A percentile compares a stretch with the other conserved stretches of the same genome.
These are phyloP conservation scores for Aramus guarauna DNA, from an alignment of 2,113 vertebrate species.

Conservation along the genomic window DNA sequence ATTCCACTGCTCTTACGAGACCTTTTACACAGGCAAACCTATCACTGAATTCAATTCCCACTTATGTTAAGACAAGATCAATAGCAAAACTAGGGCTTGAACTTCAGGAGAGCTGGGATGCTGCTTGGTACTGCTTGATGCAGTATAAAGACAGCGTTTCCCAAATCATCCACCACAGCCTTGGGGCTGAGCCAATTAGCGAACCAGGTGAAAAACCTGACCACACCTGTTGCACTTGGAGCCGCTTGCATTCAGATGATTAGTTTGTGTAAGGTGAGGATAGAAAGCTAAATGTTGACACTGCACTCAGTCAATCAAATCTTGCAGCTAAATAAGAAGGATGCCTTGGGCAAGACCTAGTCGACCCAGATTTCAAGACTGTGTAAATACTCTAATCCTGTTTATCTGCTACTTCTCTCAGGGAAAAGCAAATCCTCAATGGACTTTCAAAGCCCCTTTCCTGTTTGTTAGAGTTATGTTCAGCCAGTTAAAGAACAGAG, in stretches of 20 bases:
- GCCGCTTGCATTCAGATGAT: neutral
- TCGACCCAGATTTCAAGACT: conserved; percentile 35
- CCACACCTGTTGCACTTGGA: neutral
- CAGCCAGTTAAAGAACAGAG: neutral
- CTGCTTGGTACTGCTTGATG: neutral
- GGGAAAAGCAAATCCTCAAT: neutral
- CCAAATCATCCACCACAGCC: neutral
- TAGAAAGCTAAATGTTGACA: conserved; percentile 25
- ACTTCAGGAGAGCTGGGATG: neutral
- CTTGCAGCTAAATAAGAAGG: conserved; percentile 14
- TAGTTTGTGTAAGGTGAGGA: neutral
- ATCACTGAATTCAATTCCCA: neutral
- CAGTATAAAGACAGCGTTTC: neutral
- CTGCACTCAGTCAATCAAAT: conserved; percentile 23
- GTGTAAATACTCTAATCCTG: conserved; percentile 44
- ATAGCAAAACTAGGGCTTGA: neutral
- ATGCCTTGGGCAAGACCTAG: conserved; percentile 43
- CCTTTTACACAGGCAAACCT: neutral
- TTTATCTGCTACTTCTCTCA: conserved; percentile 30
- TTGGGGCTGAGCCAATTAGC: neutral
- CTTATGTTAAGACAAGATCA: neutral
- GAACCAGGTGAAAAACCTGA: neutral
- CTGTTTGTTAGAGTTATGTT: neutral
- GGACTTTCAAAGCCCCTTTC: neutral
- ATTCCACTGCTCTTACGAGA: neutral